Conservation (phyloP, 2,113 vertebrate species). For the Eidolon helvum region DNA sequence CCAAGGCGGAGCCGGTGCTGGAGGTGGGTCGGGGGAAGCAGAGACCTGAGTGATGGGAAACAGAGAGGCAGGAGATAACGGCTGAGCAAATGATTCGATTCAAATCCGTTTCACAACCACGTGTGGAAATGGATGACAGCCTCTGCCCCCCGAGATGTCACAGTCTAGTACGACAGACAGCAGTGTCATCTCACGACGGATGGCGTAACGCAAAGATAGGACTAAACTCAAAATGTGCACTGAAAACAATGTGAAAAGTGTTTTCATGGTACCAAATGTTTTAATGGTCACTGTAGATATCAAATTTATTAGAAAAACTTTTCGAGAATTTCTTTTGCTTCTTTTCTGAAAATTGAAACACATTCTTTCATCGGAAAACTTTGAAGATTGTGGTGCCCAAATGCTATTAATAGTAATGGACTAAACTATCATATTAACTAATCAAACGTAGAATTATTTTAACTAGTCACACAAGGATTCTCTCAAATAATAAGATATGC, state of each 20-base stretch:
- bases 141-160: not conserved
- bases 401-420: constrained; percentile 5
- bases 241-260: not conserved
- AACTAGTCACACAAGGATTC: not conserved
- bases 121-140: not conserved
- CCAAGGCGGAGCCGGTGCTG: not conserved
- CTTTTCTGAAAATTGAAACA: constrained; percentile 3
- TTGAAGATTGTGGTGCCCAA: not conserved
- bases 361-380: not conserved
- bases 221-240: not conserved
- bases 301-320: not conserved
- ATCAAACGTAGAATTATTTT: not conserved
- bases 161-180: not conserved
- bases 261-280: not conserved
- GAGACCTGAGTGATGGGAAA: not conserved
- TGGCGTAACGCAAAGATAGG: not conserved
- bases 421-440: not conserved
- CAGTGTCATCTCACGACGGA: not conserved
- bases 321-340: constrained; percentile 1
- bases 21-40: too few species aligned
- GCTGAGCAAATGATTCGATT: not conserved
- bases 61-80: not conserved
- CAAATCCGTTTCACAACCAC: not conserved
- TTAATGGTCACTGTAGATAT: not conserved
- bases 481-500: not conserved